Evolutionary conservation across 2,113 vertebrate genomes (phyloP), one percentile per base, ranked within the genome.

Genomic region (Scopus umbretta): DNA sequence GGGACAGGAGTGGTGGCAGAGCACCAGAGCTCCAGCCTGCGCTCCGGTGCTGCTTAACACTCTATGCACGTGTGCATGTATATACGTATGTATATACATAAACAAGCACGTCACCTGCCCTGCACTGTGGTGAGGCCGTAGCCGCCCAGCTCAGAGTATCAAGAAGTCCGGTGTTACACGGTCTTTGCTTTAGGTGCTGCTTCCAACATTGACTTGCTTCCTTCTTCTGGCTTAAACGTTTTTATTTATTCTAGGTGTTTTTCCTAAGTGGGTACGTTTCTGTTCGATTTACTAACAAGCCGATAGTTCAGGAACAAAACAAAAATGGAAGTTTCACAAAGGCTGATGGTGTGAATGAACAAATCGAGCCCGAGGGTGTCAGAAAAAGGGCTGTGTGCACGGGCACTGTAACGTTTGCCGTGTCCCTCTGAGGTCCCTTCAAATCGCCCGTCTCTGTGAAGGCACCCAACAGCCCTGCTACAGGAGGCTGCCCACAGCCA

Each of bases 131-230:
- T 6, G 21, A 68, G 43, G 53, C 65, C 8, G 3, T 26, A 79
- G 66, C 15, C 0, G 0, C 29, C 7, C 52, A 30, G 68, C 19
- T 65, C 25, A 55, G 22, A n/a, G 14, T 22, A 42, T 11, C 5
- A 58, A 32, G 65, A 70, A 17, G 15, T 45, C 29, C 1, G 0
- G 0, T 40, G 21, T 43, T 50, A 30, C 34, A 34, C 3, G 10
- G 16, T 11, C 59, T 61, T 47, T 65, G 36, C 58, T 70, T 62
- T 71, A 68, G 16, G 9, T 2, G 0, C 20, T 72, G 26, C 23
- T 91, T 65, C 40, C 45, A 70, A 34, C 50, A 43, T 4, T 34
- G 6, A 6, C 56, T 45, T 73, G 10, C 8, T 59, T 73, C 43
- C 15, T 59, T 65, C 36, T 75, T 56, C 73, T 56, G 26, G 15